phyloP scores from a whole-genome alignment of 92 coral and sea anemone genomes.

The Umimayanthus chanpuru region DNA sequence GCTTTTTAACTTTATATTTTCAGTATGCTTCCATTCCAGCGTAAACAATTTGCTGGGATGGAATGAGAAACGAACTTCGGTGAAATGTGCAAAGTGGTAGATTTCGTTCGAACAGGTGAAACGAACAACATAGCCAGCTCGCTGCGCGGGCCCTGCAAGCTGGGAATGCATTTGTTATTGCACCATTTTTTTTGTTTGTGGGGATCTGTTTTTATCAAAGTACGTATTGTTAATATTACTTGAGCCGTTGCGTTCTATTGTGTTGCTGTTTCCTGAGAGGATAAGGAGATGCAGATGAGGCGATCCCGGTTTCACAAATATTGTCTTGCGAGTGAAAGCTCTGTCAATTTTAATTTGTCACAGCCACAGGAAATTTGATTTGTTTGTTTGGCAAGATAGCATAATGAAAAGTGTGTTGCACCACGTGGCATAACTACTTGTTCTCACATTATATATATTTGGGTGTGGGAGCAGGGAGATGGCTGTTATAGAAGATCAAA shows the following conservation, averaged over 20 bases:
- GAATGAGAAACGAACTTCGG: neutral
- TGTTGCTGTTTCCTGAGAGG: slow-evolving; percentile 1
- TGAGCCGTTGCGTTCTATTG: slow-evolving; percentile 8
- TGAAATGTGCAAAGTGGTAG: slow-evolving; percentile 15
- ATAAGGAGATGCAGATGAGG: neutral
- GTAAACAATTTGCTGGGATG: neutral
- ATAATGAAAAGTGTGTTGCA: slow-evolving; percentile 7
- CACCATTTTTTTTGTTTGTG: neutral
- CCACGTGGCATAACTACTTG: slow-evolving; percentile 5
- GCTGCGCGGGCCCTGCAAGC: neutral
- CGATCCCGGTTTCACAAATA: neutral
- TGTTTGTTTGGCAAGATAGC: slow-evolving; percentile 1
- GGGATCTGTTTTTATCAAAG: neutral
- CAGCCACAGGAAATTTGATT: neutral
- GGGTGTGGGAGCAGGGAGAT: too few species aligned
- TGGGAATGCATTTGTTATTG: neutral
- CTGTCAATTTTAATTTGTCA: slow-evolving; percentile 10
- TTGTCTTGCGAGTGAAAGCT: neutral
- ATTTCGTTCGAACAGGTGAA: slow-evolving; percentile 31
- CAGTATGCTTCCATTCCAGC: neutral
- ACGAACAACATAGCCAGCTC: neutral
- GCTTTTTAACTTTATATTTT: neutral
- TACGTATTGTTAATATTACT: slow-evolving; percentile 22
- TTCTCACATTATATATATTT: neutral
- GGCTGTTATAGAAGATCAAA: too few species aligned